phyloP scores from a whole-genome alignment of 2,888 invertebrate genomes.

The Mycalesis mineus region DNA sequence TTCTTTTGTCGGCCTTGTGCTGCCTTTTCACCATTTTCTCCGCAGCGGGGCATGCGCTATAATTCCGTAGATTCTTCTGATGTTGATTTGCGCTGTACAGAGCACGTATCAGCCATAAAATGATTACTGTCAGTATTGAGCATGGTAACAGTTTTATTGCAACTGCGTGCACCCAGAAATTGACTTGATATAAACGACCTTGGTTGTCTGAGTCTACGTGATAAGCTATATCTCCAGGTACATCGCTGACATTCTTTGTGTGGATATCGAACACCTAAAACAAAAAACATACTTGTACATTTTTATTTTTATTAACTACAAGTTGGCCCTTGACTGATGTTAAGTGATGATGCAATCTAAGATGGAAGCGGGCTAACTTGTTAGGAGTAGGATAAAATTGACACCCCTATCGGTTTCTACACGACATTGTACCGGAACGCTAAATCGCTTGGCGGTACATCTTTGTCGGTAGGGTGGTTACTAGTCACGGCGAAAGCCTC shows the following conservation, averaged over 20 bases:
- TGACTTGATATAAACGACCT: conserved; percentile 81
- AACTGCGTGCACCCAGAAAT: conserved; percentile 90
- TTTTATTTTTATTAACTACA: no score
- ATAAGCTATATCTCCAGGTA: conserved; percentile 60
- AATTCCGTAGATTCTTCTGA: conserved; percentile 83
- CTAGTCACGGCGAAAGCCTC: no score
- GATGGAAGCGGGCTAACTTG: no score
- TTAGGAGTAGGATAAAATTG: no score
- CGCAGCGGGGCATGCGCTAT: conserved; percentile 76
- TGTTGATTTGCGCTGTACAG: conserved; percentile 86
- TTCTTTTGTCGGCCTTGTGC: conserved; percentile 83
- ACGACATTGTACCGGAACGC: no score
- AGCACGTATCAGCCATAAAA: conserved; percentile 83
- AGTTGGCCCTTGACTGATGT: no score
- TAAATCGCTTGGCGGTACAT: no score
- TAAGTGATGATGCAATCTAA: no score
- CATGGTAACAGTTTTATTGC: conserved; percentile 89
- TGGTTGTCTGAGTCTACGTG: conserved; percentile 77
- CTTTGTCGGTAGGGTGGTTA: no score
- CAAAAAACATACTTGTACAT: no score
- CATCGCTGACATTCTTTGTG: conserved; percentile 66
- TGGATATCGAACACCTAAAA: conserved; percentile 70
- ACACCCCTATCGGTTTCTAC: no score
- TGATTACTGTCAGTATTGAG: conserved; percentile 85
- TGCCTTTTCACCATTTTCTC: conserved; percentile 67